These are phyloP conservation scores for Axis porcinus DNA, from an alignment of 2,113 vertebrate genomes.

Conservation along the genomic window DNA sequence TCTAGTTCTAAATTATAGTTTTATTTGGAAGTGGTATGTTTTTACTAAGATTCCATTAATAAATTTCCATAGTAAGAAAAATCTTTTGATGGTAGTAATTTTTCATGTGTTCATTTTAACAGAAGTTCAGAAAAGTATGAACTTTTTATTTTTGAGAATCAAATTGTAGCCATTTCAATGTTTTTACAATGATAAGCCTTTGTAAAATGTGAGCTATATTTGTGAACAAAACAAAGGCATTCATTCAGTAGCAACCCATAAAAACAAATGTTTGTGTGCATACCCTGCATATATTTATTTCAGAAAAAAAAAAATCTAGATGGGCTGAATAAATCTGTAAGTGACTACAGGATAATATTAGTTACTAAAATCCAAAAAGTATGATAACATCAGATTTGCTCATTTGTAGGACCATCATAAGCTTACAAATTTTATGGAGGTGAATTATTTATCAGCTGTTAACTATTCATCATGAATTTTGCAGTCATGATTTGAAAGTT, in stretches of 20 bases:
- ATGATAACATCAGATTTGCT: not conserved
- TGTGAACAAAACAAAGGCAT: not conserved
- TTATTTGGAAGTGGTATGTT: not conserved
- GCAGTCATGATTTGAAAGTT: conserved; percentile 42
- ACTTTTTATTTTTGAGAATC: not conserved
- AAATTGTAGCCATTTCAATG: not conserved
- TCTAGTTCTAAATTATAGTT: not conserved
- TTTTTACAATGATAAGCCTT: not conserved
- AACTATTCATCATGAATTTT: conserved; percentile 53
- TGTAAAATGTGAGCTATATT: not conserved
- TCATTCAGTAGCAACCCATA: not conserved
- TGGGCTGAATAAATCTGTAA: not conserved
- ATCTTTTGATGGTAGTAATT: not conserved
- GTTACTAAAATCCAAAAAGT: not conserved
- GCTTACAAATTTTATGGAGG: not conserved
- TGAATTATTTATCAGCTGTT: conserved; percentile 36
- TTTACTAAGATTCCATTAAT: not conserved
- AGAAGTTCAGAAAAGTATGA: not conserved
- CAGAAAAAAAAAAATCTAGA: not conserved
- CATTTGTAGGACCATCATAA: not conserved
- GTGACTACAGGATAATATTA: not conserved
- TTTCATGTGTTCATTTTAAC: not conserved
- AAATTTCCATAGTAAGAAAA: not conserved
- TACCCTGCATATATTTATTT: not conserved
- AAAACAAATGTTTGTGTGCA: not conserved